These are phyloP conservation scores for Pogonocherus hispidulus DNA, from an alignment of 2,888 invertebrate species.

Conservation along the genomic window DNA sequence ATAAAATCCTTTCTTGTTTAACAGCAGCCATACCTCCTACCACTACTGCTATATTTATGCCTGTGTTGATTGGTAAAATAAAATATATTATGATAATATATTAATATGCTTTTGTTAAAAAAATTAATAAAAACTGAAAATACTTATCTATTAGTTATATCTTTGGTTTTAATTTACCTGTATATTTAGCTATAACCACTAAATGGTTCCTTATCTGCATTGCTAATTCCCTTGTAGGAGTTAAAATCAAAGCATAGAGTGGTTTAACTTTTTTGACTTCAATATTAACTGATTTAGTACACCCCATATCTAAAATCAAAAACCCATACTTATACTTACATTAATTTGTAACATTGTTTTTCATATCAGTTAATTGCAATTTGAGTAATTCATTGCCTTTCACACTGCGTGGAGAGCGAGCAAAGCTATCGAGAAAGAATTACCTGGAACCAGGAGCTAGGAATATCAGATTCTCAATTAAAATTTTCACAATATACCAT, in stretches of 20 bases:
- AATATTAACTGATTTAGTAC: conserved; percentile 74
- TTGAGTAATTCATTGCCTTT: no score
- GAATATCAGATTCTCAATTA: no score
- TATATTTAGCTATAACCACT: conserved; percentile 82
- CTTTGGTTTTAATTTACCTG: conserved; percentile 69
- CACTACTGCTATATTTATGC: conserved; percentile 82
- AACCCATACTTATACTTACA: conserved; percentile 22
- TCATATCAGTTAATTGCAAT: no score
- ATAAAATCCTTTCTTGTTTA: conserved; percentile 92
- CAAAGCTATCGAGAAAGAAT: no score
- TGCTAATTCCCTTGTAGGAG: conserved; percentile 96
- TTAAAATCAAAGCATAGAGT: conserved; percentile 88
- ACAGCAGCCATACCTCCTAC: conserved; percentile 96
- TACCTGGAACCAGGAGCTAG: no score
- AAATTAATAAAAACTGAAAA: not conserved
- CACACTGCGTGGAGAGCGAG: no score
- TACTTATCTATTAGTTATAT: not conserved
- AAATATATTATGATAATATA: conserved; percentile 38
- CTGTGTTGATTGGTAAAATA: no score
- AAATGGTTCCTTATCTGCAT: conserved; percentile 94
- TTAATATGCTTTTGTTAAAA: not conserved
- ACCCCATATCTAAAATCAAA: conserved; percentile 70
- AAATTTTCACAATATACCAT: no score
- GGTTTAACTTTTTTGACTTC: conserved; percentile 70
- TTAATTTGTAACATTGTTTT: not conserved